Percentiles rank a stretch among this genome's conserved stretches.
phyloP scores from a whole-genome alignment of 2,888 invertebrate genomes.

The Sarcophaga caerulescens region DNA sequence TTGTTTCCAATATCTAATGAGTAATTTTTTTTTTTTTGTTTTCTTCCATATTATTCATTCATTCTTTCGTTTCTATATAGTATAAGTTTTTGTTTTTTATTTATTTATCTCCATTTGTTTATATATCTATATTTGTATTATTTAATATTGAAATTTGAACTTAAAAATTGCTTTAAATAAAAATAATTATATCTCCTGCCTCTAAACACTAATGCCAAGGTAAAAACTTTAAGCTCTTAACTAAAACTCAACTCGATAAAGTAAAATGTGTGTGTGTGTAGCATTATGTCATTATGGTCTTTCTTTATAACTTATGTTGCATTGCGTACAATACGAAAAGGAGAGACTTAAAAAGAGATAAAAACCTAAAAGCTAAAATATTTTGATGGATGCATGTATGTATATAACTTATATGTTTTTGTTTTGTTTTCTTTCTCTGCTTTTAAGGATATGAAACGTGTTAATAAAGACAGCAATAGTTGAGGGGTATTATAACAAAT shows the following conservation, averaged over 20 bases:
- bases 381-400: slow-evolving; percentile 1
- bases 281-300: background rate
- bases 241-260: slow-evolving; percentile 25
- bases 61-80: background rate
- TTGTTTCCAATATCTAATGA: slow-evolving; percentile 59
- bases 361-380: slow-evolving; percentile 59
- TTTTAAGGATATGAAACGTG: slow-evolving; percentile 34
- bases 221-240: slow-evolving; percentile 50
- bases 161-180: slow-evolving; percentile 55
- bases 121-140: slow-evolving; percentile 11
- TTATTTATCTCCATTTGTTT: background rate
- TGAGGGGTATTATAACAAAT: slow-evolving; percentile 1
- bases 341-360: slow-evolving; percentile 35
- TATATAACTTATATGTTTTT: slow-evolving; percentile 12
- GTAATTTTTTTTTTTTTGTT: slow-evolving; percentile 29
- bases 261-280: background rate
- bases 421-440: background rate
- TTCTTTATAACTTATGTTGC: background rate
- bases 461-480: slow-evolving; percentile 18
- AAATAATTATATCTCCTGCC: slow-evolving; percentile 34
- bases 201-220: slow-evolving; percentile 33
- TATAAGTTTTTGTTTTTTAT: slow-evolving; percentile 17
- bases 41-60: background rate
- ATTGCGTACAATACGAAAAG: background rate
- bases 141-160: slow-evolving; percentile 53